phyloP scores from a whole-genome alignment of 2,113 vertebrate genomes.

The Notarius quadriscutis region DNA sequence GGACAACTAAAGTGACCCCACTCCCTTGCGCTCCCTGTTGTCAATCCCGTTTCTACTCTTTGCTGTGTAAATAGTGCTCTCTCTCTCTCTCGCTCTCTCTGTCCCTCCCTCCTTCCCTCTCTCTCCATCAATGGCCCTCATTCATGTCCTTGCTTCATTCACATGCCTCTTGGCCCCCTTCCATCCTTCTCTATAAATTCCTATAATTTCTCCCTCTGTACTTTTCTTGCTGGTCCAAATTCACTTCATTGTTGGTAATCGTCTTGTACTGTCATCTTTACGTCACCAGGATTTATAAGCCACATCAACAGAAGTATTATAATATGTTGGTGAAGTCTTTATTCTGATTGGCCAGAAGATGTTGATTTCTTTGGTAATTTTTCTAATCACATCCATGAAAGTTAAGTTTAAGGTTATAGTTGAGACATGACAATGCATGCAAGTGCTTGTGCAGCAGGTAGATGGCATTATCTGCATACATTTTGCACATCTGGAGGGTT shows the following conservation, averaged over 20 bases:
- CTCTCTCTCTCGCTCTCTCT: slow-evolving; percentile 55
- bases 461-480: neutral
- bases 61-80: slow-evolving; percentile 65
- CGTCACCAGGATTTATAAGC: neutral
- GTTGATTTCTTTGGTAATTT: neutral
- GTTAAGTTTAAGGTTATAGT: neutral
- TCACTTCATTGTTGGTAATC: neutral
- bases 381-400: neutral
- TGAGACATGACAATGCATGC: neutral
- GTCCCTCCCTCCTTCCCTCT: slow-evolving; percentile 48
- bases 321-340: neutral
- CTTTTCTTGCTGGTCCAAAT: slow-evolving; percentile 1
- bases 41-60: slow-evolving; percentile 30
- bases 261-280: neutral
- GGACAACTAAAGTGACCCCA: slow-evolving; percentile 53
- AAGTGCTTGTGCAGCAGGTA: slow-evolving; percentile 12
- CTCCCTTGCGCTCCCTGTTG: slow-evolving; percentile 7
- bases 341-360: neutral
- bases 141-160: slow-evolving; percentile 53
- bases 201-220: slow-evolving; percentile 27
- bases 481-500: slow-evolving; percentile 38
- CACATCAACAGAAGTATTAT: neutral
- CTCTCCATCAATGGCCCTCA: slow-evolving; percentile 54
- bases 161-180: slow-evolving; percentile 54
- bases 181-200: slow-evolving; percentile 51